Evolutionary conservation across 2,797 vertebrate genomes (phyloP), one percentile per base, ranked within the genome.

Genomic region (Pipistrellus nathusii): DNA sequence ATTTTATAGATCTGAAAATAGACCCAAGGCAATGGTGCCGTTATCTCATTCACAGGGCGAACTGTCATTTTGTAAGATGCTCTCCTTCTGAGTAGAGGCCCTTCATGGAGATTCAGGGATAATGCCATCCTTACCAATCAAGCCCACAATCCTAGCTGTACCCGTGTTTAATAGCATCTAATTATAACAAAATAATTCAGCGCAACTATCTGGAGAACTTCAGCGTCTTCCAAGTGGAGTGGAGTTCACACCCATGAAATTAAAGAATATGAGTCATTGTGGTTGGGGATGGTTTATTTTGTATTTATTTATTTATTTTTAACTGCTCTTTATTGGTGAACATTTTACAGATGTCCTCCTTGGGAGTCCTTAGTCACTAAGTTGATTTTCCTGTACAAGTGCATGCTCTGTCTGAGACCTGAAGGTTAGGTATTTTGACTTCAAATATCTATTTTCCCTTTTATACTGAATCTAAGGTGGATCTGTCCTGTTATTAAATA

Each of bases 81-180:
- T 72, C 21, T 69, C 20, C 51, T 88, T 94, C 95, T 87, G 41
- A 77, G 25, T 35, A 21, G 2, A 62, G 27, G 18, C 20, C 23
- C 46, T 96, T 97, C 35, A 10, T 57, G 44, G 41, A 69, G 23
- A 94, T 78, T 59, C 6, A 23, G 14, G 15, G 76, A 95, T 92
- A 85, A 96, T 75, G 69, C 76, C 13, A 83, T 53, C 7, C 46
- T 95, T 96, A 84, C n/a, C 51, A 85, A 80, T 51, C 51, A 93
- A 76, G 95, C 69, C 25, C 44, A 77, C 13, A 89, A 57, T 68
- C 97, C 27, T 35, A 53, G n/a, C 57, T 25, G 3, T 51, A 21
- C n/a, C 38, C 15, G 35, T 9, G 27, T 89, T n/a, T 94, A 91
- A 85, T 46, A 77, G 25, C 27, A 59, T 95, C 23, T 88, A 57